Evolutionary conservation across 2,888 invertebrate genomes (phyloP).

Genomic region (Coleophora flavipennella): DNA sequence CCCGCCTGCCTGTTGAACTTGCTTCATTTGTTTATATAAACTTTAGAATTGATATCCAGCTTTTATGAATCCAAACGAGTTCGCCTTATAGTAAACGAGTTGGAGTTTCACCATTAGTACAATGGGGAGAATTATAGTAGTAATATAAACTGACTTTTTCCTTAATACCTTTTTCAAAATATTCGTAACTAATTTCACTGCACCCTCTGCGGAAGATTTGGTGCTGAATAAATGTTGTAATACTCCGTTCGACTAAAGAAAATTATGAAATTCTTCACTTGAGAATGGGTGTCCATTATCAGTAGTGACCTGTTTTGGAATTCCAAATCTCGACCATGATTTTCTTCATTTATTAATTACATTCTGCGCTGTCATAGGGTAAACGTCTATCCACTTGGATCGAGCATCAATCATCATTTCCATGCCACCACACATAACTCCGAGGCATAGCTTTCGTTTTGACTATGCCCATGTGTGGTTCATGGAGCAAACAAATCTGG

Average conservation of each 20-base stretch:
- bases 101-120: neutral
- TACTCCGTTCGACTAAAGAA: neutral
- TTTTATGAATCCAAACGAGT: neutral
- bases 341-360: neutral
- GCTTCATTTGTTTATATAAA: neutral
- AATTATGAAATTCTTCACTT: constrained; percentile 1
- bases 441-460: constrained; percentile 14
- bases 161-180: neutral
- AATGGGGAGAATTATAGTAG: neutral
- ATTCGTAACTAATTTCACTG: neutral
- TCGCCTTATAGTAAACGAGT: neutral
- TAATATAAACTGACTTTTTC: neutral
- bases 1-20: no score
- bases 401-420: neutral
- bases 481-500: no score
- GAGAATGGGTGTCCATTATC: constrained; percentile 5
- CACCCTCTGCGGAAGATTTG: constrained; percentile 8
- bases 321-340: neutral
- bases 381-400: neutral
- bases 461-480: constrained; percentile 11
- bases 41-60: neutral
- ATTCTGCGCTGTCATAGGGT: neutral
- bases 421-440: constrained; percentile 14
- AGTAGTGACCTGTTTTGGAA: neutral
- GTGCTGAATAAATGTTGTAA: constrained; percentile 5